Conservation (phyloP, 2,113 vertebrate species). For the Percina caprodes region DNA sequence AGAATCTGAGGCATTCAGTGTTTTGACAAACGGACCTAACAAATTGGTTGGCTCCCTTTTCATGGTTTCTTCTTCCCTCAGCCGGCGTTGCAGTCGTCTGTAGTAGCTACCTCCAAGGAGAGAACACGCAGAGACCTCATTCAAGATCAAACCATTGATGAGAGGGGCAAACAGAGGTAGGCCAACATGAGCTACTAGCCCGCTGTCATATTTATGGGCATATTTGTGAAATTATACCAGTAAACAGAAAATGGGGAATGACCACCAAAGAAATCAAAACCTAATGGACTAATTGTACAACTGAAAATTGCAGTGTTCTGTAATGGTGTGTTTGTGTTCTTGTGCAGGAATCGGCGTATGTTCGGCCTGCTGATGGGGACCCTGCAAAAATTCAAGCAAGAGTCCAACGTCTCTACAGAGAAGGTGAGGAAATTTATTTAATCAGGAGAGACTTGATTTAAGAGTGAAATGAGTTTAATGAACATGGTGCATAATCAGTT, state of each 20-base stretch:
- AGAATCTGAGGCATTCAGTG: background rate
- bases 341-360: conserved; percentile 96
- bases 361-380: conserved; percentile 99
- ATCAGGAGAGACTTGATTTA: no score
- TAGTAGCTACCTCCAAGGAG: conserved; percentile 99
- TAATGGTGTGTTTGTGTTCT: conserved; percentile 10
- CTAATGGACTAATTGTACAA: no score
- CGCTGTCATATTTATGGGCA: rapidly evolving
- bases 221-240: background rate
- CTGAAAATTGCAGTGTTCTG: background rate
- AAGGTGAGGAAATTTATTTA: conserved; percentile 81
- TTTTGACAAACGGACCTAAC: background rate
- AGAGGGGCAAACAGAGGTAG: conserved; percentile 98
- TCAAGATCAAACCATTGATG: conserved; percentile 99
- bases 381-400: conserved; percentile 98
- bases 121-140: conserved; percentile 99
- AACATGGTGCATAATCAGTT: no score
- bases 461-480: no score
- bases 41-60: background rate
- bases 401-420: conserved; percentile 95
- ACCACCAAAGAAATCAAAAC: no score
- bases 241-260: background rate
- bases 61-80: conserved; percentile 61
- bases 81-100: conserved; percentile 99
- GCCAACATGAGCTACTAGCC: background rate